These are phyloP conservation scores for Sogatella furcifera DNA, from an alignment of 1,140 invertebrate genomes.

Conservation along the genomic window DNA sequence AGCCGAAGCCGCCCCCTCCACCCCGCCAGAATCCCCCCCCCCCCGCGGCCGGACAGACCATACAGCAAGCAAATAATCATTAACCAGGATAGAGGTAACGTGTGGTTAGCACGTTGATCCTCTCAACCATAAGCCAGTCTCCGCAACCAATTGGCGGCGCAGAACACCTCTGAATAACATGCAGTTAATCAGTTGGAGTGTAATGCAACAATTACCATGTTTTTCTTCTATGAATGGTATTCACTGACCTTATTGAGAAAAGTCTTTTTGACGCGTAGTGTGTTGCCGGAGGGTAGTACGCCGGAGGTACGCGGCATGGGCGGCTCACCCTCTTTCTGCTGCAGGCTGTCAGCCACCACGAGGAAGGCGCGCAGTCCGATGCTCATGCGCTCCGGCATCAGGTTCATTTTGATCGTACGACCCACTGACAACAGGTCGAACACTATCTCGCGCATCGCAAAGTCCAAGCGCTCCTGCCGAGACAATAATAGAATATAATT, in stretches of 20 bases:
- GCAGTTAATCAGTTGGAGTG: too few relatives aligned
- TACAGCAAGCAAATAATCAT: too few relatives aligned
- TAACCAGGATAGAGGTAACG: too few relatives aligned
- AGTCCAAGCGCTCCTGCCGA: conserved; percentile 75
- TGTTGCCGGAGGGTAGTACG: conserved; percentile 88
- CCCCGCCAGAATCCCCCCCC: too few relatives aligned
- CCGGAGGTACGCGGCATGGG: conserved; percentile 94
- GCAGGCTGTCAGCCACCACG: conserved; percentile 94
- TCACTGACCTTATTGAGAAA: conserved; percentile 70
- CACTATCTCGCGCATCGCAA: conserved; percentile 98
- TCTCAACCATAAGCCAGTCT: too few relatives aligned
- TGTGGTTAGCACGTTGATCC: too few relatives aligned
- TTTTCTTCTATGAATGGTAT: too few relatives aligned
- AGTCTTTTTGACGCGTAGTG: conserved; percentile 89
- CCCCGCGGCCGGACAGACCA: too few relatives aligned
- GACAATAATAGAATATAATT: neutral
- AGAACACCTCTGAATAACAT: too few relatives aligned
- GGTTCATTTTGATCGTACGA: conserved; percentile 84
- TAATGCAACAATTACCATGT: too few relatives aligned
- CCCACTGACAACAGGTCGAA: conserved; percentile 95
- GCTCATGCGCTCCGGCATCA: conserved; percentile 97
- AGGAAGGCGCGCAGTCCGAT: conserved; percentile 94
- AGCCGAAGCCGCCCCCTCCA: too few relatives aligned
- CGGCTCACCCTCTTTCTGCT: conserved; percentile 97
- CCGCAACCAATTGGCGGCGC: too few relatives aligned